Base-by-base conservation (phyloP, 2,113 vertebrate genomes). In the Engystomops pustulosus region DNA sequence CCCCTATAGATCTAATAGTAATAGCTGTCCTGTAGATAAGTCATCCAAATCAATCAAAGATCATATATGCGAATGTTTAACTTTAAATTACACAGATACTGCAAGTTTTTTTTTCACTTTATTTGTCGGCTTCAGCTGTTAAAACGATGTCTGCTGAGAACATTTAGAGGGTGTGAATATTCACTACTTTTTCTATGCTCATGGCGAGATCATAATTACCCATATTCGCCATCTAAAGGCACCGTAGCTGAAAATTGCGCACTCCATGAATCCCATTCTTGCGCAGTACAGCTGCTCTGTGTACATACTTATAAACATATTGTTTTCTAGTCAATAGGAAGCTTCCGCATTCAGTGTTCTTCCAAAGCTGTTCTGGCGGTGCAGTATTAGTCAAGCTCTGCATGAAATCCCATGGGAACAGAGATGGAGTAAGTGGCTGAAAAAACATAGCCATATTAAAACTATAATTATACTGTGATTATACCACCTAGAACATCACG, bases 261-360 rank as follows among this genome's bases (percentile, higher is more conserved):
- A 8, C 36, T 41, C 45, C 41, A 74, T 49, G 45, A 32, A 30
- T 76, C 72, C 47, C 45, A 53, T 47, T 72, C 70, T 25, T 27
- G 44, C 70, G 49, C n/a, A 45, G 44, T 72, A 45, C 70, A 45
- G 38, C 6, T 45, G 14, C 12, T 27, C 23, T 72, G 23, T n/a
- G 45, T 53, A n/a, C 72, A 76, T 38, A 58, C 18, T 51, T 32
- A 70, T 47, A 32, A 67, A 74, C 25, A 47, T 72, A 44, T 38
- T 58, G 32, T 23, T 58, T 14, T 38, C 6, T 25, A 74, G 49
- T 58, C 27, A 36, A 58, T 77, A 25, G 41, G 23, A 49, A 74
- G 44, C 3, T 1, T 1, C 6, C 25, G 17, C 6, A 49, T 41
- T 58, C 51, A 38, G 51, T 23, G 60, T 77, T 77, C 20, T 23